phyloP scores from a whole-genome alignment of 2,888 invertebrate species.

The Agriopis aurantiaria region DNA sequence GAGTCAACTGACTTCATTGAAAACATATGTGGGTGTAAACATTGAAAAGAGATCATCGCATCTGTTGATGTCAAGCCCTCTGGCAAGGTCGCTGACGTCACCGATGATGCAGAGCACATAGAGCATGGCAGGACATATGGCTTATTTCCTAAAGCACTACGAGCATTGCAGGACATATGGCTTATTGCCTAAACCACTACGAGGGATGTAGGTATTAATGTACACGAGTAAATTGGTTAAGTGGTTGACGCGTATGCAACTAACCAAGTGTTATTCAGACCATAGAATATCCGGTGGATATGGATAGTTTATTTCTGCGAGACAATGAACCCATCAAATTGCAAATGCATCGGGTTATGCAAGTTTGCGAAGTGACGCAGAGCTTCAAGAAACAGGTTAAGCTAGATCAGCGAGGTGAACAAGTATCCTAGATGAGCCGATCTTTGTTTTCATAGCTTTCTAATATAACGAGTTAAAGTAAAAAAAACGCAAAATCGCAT shows the following conservation, averaged over 20 bases:
- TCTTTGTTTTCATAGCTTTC: slow-evolving; percentile 30
- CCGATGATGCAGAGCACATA: slow-evolving; percentile 62
- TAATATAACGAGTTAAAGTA: neutral
- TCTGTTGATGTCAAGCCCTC: slow-evolving; percentile 66
- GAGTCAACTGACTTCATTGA: slow-evolving; percentile 44
- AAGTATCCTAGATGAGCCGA: slow-evolving; percentile 26
- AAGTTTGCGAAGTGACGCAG: slow-evolving; percentile 52
- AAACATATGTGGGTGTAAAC: slow-evolving; percentile 67
- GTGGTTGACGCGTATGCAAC: slow-evolving; percentile 55
- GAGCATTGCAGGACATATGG: slow-evolving; percentile 66
- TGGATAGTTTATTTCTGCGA: slow-evolving; percentile 56
- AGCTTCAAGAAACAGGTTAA: slow-evolving; percentile 65
- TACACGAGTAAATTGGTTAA: slow-evolving; percentile 70
- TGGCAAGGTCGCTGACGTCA: slow-evolving; percentile 81
- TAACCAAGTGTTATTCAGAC: slow-evolving; percentile 49
- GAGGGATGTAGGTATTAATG: slow-evolving; percentile 57
- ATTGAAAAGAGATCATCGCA: slow-evolving; percentile 66
- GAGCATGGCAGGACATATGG: slow-evolving; percentile 64
- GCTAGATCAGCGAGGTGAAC: slow-evolving; percentile 48
- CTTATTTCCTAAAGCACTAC: slow-evolving; percentile 52
- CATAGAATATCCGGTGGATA: slow-evolving; percentile 59
- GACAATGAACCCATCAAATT: slow-evolving; percentile 65
- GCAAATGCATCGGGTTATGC: slow-evolving; percentile 59
- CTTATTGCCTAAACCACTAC: slow-evolving; percentile 52
- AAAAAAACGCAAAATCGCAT: no score